Evolutionary conservation across 2,113 vertebrate species (phyloP).

Genomic region (Odocoileus virginianus): DNA sequence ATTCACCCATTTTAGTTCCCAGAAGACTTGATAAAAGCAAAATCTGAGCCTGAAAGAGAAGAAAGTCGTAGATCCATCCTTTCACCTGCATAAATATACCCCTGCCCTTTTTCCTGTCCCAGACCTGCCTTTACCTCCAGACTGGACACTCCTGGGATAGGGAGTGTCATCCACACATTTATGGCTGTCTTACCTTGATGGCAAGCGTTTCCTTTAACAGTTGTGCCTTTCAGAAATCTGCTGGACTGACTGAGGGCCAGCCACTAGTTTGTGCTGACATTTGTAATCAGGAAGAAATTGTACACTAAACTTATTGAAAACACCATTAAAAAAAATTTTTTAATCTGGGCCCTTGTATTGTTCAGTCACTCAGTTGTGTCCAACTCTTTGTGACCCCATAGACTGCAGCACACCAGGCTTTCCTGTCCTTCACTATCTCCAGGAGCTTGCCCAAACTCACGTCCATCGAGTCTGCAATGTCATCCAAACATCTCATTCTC

Average conservation of each 20-base stretch:
- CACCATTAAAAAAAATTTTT: slow-evolving; percentile 44
- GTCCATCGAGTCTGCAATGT: fast-evolving
- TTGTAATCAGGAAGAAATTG: slow-evolving; percentile 47
- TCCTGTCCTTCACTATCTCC: not conserved
- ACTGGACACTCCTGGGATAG: fast-evolving
- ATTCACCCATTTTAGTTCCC: not conserved
- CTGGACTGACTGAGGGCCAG: slow-evolving; percentile 22
- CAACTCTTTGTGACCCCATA: fast-evolving
- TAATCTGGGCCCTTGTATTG: slow-evolving; percentile 54
- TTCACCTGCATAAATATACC: slow-evolving; percentile 32
- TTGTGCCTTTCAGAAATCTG: slow-evolving; percentile 37
- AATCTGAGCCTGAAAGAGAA: slow-evolving; percentile 41
- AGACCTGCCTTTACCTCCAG: not conserved
- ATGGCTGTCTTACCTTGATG: slow-evolving; percentile 34
- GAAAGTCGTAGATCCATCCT: not conserved
- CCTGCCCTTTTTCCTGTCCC: not conserved
- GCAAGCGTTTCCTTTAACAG: slow-evolving; percentile 39
- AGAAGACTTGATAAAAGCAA: not conserved
- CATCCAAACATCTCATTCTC: not conserved
- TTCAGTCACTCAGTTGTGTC: not conserved
- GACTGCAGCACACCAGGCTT: not conserved
- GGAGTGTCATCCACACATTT: slow-evolving; percentile 38
- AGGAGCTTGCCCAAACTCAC: not conserved
- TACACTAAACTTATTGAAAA: not conserved
- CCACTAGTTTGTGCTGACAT: not conserved